Percentiles rank a stretch among this genome's conserved stretches.
Evolutionary conservation across 1,140 invertebrate species (phyloP).

Genomic region (Ostrea edulis): DNA sequence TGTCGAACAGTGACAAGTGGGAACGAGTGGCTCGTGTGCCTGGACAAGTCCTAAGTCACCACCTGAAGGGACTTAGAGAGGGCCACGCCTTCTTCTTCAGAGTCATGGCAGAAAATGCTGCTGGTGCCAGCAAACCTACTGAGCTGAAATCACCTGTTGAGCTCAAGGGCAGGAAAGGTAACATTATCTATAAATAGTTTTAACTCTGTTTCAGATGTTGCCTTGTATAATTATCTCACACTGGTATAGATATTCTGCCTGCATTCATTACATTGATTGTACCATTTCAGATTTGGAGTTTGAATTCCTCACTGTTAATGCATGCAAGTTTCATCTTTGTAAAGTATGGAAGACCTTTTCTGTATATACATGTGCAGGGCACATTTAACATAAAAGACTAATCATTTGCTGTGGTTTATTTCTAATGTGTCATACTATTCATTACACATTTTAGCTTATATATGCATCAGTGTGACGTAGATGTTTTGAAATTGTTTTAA

Average conservation of each 20-base stretch:
- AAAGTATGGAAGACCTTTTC: background rate
- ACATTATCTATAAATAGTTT: background rate
- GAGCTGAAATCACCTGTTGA: slow-evolving; percentile 72
- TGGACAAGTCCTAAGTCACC: slow-evolving; percentile 64
- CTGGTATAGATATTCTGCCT: background rate
- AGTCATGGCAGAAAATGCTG: slow-evolving; percentile 97
- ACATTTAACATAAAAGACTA: background rate
- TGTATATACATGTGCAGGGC: too few relatives aligned
- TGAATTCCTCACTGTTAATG: background rate
- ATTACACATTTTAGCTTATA: background rate
- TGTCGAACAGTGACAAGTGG: slow-evolving; percentile 94
- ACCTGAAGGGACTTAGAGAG: slow-evolving; percentile 71
- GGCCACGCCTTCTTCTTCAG: slow-evolving; percentile 84
- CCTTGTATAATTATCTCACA: background rate
- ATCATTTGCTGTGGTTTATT: background rate
- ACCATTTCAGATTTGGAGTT: too few relatives aligned
- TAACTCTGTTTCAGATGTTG: background rate
- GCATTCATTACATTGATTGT: background rate
- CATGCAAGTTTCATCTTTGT: background rate
- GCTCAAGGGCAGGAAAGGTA: slow-evolving; percentile 73
- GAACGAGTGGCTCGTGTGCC: slow-evolving; percentile 84
- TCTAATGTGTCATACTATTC: background rate
- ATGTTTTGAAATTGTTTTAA: background rate
- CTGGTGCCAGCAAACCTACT: slow-evolving; percentile 92
- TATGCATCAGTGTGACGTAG: background rate